Conservation (phyloP, 2,888 invertebrate species). For the Pycnomerus fuliginosus region DNA sequence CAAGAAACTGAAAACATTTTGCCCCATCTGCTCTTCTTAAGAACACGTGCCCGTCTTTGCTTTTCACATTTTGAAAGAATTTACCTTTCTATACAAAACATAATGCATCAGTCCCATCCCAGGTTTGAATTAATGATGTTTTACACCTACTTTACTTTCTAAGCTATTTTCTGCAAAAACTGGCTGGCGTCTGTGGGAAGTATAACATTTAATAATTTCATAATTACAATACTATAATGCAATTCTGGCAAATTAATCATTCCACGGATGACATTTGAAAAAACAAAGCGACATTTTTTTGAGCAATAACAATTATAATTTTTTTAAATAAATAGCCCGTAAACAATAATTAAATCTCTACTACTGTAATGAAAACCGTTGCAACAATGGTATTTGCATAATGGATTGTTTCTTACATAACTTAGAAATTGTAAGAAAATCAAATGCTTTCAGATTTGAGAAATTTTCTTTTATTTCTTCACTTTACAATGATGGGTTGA, state of each 20-base stretch:
- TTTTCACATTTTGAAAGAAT: slow-evolving; percentile 26
- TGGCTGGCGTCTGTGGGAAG: slow-evolving; percentile 36
- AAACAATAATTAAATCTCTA: slow-evolving; percentile 34
- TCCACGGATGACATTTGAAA: slow-evolving; percentile 23
- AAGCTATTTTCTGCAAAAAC: slow-evolving; percentile 35
- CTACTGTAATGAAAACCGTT: slow-evolving; percentile 27
- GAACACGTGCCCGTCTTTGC: slow-evolving; percentile 22
- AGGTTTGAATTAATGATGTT: slow-evolving; percentile 34
- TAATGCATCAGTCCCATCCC: slow-evolving; percentile 26
- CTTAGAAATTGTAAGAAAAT: slow-evolving; percentile 34
- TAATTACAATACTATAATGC: slow-evolving; percentile 31
- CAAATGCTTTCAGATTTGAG: slow-evolving; percentile 34
- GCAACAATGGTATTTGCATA: slow-evolving; percentile 41
- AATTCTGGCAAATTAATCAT: no score
- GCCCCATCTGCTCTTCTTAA: slow-evolving; percentile 22
- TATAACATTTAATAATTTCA: slow-evolving; percentile 37
- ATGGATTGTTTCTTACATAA: slow-evolving; percentile 38
- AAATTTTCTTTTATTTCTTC: no score
- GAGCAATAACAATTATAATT: slow-evolving; percentile 7
- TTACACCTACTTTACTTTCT: slow-evolving; percentile 41
- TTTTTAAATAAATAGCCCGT: slow-evolving; percentile 35
- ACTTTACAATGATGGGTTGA: no score
- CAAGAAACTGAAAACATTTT: no score
- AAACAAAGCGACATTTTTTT: not conserved
- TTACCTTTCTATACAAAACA: slow-evolving; percentile 25